These are phyloP conservation scores for Dynastes tityus DNA, from an alignment of 2,888 invertebrate species.

Conservation along the genomic window DNA sequence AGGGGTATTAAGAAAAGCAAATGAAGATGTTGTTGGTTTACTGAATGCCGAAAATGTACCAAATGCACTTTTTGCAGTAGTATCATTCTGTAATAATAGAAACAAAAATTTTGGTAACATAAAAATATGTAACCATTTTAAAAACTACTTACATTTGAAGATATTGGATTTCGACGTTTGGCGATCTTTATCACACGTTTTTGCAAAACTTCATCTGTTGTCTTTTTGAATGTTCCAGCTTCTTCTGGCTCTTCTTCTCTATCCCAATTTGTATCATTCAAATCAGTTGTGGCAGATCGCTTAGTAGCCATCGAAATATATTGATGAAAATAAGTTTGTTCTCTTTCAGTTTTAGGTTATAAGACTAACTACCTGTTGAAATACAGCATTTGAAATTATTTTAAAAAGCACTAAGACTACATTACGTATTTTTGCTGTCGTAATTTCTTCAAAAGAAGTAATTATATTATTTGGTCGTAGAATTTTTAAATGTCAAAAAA, in stretches of 20 bases:
- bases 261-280: slow-evolving; percentile 92
- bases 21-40: slow-evolving; percentile 70
- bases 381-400: slow-evolving; percentile 17
- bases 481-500: slow-evolving; percentile 1
- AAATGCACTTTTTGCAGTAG: slow-evolving; percentile 74
- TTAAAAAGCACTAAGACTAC: neutral
- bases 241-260: slow-evolving; percentile 84
- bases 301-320: slow-evolving; percentile 78
- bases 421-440: neutral
- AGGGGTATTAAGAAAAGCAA: slow-evolving; percentile 59
- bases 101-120: neutral
- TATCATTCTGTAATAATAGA: slow-evolving; percentile 33
- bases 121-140: neutral
- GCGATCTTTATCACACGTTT: slow-evolving; percentile 87
- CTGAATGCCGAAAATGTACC: slow-evolving; percentile 80
- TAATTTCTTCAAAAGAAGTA: neutral
- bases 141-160: slow-evolving; percentile 53
- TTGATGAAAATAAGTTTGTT: slow-evolving; percentile 1
- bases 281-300: slow-evolving; percentile 81
- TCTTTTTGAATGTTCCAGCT: slow-evolving; percentile 80
- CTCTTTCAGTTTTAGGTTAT: slow-evolving; percentile 37
- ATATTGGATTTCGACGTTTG: slow-evolving; percentile 74
- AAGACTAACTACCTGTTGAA: slow-evolving; percentile 48
- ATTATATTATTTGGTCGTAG: neutral
- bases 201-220: slow-evolving; percentile 81